phyloP scores from a whole-genome alignment of 2,797 vertebrate genomes.

The Tachyglossus aculeatus region DNA sequence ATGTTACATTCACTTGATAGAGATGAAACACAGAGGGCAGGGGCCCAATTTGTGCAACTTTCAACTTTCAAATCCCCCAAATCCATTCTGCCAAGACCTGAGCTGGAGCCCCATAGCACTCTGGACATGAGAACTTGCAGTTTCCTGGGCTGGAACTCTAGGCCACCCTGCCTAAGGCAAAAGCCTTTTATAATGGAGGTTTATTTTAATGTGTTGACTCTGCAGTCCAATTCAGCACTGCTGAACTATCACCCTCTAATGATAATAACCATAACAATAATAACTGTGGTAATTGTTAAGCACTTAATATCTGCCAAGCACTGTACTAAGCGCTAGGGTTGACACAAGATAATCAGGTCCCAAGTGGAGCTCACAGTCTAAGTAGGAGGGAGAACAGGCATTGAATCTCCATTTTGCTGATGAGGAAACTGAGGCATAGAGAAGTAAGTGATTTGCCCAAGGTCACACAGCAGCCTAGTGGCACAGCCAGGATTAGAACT shows the following conservation, averaged over 20 bases:
- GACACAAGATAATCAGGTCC: too few species aligned
- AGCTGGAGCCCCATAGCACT: conserved; percentile 44
- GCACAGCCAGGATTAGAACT: too few species aligned
- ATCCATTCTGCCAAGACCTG: conserved; percentile 28
- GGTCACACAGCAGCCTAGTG: too few species aligned
- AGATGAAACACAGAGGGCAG: conserved; percentile 58
- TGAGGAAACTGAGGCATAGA: too few species aligned
- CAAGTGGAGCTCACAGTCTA: too few species aligned
- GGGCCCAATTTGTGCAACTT: conserved; percentile 50
- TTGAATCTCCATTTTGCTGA: too few species aligned
- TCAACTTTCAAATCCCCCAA: conserved; percentile 50
- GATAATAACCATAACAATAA: too few species aligned
- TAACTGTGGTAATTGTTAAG: too few species aligned
- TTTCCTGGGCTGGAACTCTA: conserved; percentile 29
- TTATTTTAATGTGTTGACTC: neutral
- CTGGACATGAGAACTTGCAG: conserved; percentile 38
- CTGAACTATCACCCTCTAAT: conserved; percentile 36
- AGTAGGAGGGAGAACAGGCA: too few species aligned
- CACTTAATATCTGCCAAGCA: too few species aligned
- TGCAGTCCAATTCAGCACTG: conserved; percentile 20
- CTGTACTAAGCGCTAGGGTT: too few species aligned
- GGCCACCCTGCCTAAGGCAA: conserved; percentile 50
- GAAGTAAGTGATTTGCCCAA: too few species aligned
- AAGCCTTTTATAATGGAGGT: conserved; percentile 24
- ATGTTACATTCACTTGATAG: conserved; percentile 59